Conservation (phyloP, 2,113 vertebrate genomes). For the Eurypyga helias region DNA sequence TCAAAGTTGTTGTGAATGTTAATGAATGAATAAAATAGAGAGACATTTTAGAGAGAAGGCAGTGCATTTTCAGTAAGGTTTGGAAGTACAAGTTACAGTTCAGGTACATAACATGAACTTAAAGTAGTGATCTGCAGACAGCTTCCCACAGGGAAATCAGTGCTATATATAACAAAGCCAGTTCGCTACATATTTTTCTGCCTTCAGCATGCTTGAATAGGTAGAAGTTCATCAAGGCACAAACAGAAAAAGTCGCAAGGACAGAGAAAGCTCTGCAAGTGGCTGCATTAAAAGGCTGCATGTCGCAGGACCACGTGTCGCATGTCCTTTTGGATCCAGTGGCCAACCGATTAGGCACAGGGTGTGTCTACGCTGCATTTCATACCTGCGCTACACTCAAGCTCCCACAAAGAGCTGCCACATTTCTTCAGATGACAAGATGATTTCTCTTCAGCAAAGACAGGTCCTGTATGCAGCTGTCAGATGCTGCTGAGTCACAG, state of each 20-base stretch:
- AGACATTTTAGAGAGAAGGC: background rate
- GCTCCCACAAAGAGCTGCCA: background rate
- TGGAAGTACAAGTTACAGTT: background rate
- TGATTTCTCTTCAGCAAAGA: background rate
- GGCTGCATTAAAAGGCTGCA: background rate
- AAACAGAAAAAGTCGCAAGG: background rate
- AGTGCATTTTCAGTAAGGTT: background rate
- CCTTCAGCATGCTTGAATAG: background rate
- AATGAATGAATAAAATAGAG: constrained; percentile 28
- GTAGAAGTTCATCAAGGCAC: background rate
- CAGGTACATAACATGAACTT: background rate
- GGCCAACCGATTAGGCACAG: background rate
- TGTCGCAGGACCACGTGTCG: accelerated
- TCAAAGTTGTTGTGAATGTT: constrained; percentile 3
- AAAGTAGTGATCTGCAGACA: background rate
- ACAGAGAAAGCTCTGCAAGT: background rate
- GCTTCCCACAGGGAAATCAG: background rate
- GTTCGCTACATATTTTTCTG: background rate
- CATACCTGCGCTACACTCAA: too few relatives aligned
- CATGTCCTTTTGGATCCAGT: background rate
- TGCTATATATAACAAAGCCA: background rate
- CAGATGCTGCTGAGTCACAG: background rate
- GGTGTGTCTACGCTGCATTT: accelerated
- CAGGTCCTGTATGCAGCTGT: background rate
- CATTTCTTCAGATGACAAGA: accelerated